Base-by-base conservation (phyloP, 2,888 invertebrate genomes). In the Pyralis farinalis region DNA sequence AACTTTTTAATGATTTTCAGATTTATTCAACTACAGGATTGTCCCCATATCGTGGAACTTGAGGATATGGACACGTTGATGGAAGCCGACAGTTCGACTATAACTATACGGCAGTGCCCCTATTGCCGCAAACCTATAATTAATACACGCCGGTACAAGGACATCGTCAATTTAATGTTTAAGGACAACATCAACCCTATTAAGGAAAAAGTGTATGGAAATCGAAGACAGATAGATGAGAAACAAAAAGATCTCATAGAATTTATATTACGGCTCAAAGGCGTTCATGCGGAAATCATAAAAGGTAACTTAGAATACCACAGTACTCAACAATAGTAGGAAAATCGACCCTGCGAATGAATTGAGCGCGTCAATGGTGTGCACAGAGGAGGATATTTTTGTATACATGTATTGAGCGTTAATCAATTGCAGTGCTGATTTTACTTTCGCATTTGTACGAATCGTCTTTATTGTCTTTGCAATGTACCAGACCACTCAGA, bases 111-210 rank as follows among this genome's bases (percentile, higher is more conserved):
- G 1, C 47, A 63, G 0, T 94, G 94, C 56, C 93, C 93, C 0
- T 68, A 63, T 42, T 94, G 94, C 58, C 91, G 90, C 37, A 90
- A 90, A 10, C 82, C 90, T 0, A 91, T 94, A 8, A 75, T 90
- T 9, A 89, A 83, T 52, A 92, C 91, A 1, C 71, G 76, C 31
- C 83, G 92, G 9, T 93, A 92, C 66, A 90, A 90, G 44, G 86
- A 91, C 44, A 49, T 79, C 1, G 78, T 93, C 39, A 79, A 84
- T 61, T 48, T 52, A n/a, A 71, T 69, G 42, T 66, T 82, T 30
- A 71, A 62, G 42, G 56, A 58, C n/a, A 76, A 83, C 37, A 80
- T 90, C 10, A 80, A 82, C 40, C 73, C 75, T 1, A 75, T 89
- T 28, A 90, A 90, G 48, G 58, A 60, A 37, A 64, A 58, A 40